Base-by-base conservation (phyloP, 2,113 vertebrate genomes). In the Peromyscus polionotus region DNA sequence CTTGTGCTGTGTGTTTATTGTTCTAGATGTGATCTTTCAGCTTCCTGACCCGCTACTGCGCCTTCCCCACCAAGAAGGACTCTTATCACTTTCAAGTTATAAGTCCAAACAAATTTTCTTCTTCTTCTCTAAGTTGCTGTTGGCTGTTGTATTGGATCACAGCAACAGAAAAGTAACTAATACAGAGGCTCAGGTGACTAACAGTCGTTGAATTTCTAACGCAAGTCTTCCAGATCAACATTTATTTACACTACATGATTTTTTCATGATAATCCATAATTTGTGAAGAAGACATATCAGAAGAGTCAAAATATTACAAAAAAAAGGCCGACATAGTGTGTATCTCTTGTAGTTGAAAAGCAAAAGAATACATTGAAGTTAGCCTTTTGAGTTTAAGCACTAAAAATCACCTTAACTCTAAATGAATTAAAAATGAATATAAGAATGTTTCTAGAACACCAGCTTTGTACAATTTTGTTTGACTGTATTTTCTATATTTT, bases 401-500 rank as follows among this genome's bases (percentile, higher is more conserved):
- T 85, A 90, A 90, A 57, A 68, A 20, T 87, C 33, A 84, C 20
- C 63, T 85, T 80, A 89, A 93, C 45, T 67, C 28, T 94, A 24
- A 93, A 57, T 84, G 86, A 28, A 72, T 88, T 93, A 93, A 90
- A 97, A 88, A 36, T 77, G 22, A 75, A 28, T 45, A n/a, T 39
- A 91, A 86, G 67, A 51, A 17, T 22, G 0, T 79, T 94, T 87
- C 14, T 94, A 75, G 20, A 95, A 77, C 51, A 72, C 12, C 80
- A 42, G 4, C 59, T 79, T 92, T 83, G 45, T 0, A 20, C 7
- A 91, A 90, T 36, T 91, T 79, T 75, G 12, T 45, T 88, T 93
- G 6, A 45, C 22, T 80, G 4, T 36, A 20, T 84, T 80, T 73
- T 88, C 68, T 95, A 1, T 14, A 51, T 77, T 87, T 63, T 88